Base-by-base conservation (phyloP, 2,113 vertebrate species). In the Anhinga anhinga region DNA sequence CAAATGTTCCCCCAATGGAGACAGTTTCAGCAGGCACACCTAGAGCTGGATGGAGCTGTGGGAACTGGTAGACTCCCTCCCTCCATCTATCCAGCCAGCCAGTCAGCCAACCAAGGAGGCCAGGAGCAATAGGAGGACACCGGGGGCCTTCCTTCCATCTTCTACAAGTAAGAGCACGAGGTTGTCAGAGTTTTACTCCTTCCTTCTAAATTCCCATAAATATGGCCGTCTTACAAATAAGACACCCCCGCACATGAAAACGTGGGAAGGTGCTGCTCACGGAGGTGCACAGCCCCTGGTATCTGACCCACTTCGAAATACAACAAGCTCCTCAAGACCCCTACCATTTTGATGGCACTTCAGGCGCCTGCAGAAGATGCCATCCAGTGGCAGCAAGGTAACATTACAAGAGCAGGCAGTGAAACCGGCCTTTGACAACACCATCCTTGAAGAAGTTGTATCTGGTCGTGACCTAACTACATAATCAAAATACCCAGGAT, bases 331-430 rank as follows among this genome's bases (percentile, higher is more conserved):
- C 40, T 11, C 5, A 23, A 71, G 84, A 56, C 84, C 91, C 63
- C 80, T 9, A 34, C 80, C 88, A 20, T 15, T 16, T 7, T 5
- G 62, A 6, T 42, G 67, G 53, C 55, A 8, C 88, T 71, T 18
- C 69, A 87, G 93, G 83, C 5, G 44, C 83, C 89, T 83, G 91
- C 90, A 90, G 76, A 55, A 93, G 83, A 63, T 82, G 82, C 85
- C 88, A 83, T 42, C 90, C 80, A 78, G 92, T 78, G 74, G 83
- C 71, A 71, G 47, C 18, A 78, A 72, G n/a, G 29, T 13, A 80
- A 26, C 52, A 78, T 50, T 66, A 59, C 94, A 92, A 66, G 59
- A 77, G 22, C 47, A 78, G 56, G 55, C 55, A 9, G 52, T 9
- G 40, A 65, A 59, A 27, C 1, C 20, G 26, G 47, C n/a, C n/a